Base-by-base conservation (phyloP, 2,888 invertebrate species). In the Meloe dianella region DNA sequence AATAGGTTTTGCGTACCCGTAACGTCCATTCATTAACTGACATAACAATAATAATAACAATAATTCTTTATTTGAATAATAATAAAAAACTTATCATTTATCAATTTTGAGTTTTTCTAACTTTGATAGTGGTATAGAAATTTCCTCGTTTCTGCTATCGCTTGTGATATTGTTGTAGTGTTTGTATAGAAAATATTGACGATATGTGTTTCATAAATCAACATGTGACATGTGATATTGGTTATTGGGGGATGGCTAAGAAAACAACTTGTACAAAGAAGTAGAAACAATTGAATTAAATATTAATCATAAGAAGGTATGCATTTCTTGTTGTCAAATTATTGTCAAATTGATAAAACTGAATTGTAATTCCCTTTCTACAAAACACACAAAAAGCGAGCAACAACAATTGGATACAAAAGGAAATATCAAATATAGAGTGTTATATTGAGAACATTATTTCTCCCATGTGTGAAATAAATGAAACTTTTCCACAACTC, bases 181-280 rank as follows among this genome's bases (percentile, higher is more conserved):
- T 41, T 57, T 57, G 5, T 14, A 32, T 30, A 35, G 27, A 30
- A 38, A 29, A 30, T 24, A 51, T 58, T 62, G 60, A 60, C 60
- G 58, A 63, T 66, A 63, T 41, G 41, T 62, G 66, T 30, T 63
- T 57, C 17, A 63, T 66, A 63, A 66, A 63, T 63, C 60, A 66
- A 56, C 30, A 60, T 63, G 66, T 66, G 66, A 66, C 63, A 66
- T 60, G 66, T 66, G 66, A 62, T 51, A 62, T 63, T 63, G 63
- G 57, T 66, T 63, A 47, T 17, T 41, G n/a, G 41, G 41, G 41
- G 41, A 17, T 8, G 41, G 41, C 10, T 41, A 8, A n/a, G n/a
- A n/a, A 41, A 17, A 17, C 17, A 41, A n/a, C n/a, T 41, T n/a
- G n/a, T n/a, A n/a, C n/a, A 1, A n/a, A 17, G 10, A 41, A 7